Base-by-base conservation (phyloP, 2,113 vertebrate species). In the Crotalus viridis region DNA sequence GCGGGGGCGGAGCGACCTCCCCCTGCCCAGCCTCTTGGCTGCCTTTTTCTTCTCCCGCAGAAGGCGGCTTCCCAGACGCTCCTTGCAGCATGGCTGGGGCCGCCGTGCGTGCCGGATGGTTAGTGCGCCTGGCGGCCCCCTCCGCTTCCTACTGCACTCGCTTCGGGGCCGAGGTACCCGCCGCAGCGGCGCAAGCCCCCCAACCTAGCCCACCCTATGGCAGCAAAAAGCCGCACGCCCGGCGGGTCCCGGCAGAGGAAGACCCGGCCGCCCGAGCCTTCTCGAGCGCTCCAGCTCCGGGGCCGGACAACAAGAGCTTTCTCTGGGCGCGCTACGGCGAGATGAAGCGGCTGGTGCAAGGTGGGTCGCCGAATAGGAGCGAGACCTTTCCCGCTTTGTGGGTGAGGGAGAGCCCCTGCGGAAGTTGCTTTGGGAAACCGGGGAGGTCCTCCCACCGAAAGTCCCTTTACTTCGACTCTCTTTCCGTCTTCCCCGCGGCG, bases 311-410 rank as follows among this genome's bases (percentile, higher is more conserved):
- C 59, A 97, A 95, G 89, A 96, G 96, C 1, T 98, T 97, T 92
- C 90, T 98, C 69, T 98, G 98, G 98, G 94, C 96, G 22, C 97
- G 98, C 1, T 98, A 98, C 90, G 97, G 97, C 64, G 98, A 98
- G 54, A 97, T 97, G 96, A 98, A 98, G 87, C 97, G 98, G 54
- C 96, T 98, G 64, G 98, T 98, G 69, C 97, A 98, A 95, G 98
- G 98, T 98, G 93, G 59, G 81, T 22, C 5, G 10, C 19, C 10
- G 26, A 15, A 17, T 8, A 81, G 33, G 33, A 81, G 69, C 69
- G 69, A 74, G 69, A 39, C 69, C 33, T 81, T 39, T 81, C 15
- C 69, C 69, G 69, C 69, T 81, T 33, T 81, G 21, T 48, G 3
- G 4, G 10, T 15, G 85, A 19, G 69, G 69, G 21, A 48, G 85